Percentiles rank a stretch among this genome's conserved stretches.
Conservation (phyloP, 1,140 invertebrate genomes). For the Orussus abietinus region DNA sequence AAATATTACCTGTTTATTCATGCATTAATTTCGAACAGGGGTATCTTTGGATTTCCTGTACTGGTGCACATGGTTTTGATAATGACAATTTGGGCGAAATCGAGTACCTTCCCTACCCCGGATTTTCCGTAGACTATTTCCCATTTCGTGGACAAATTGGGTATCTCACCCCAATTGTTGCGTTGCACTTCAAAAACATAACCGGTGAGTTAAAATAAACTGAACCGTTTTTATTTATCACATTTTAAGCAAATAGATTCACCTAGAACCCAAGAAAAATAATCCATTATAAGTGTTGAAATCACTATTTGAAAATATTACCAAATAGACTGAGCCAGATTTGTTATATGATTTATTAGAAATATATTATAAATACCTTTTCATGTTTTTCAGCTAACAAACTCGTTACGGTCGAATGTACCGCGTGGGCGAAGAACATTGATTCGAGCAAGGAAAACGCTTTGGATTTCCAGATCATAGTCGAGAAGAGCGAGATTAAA, state of each 20-base stretch:
- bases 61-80: no score
- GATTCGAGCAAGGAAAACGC: slow-evolving; percentile 16
- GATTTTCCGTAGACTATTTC: slow-evolving; percentile 75
- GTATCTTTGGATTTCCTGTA: no score
- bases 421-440: slow-evolving; percentile 35
- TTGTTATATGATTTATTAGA: no score
- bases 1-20: no score
- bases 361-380: no score
- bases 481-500: slow-evolving; percentile 11
- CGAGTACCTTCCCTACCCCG: slow-evolving; percentile 65
- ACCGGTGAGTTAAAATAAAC: slow-evolving; percentile 52
- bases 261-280: slow-evolving; percentile 19
- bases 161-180: slow-evolving; percentile 82
- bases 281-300: no score
- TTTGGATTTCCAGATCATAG: slow-evolving; percentile 38
- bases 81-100: slow-evolving; percentile 69
- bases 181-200: slow-evolving; percentile 69
- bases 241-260: slow-evolving; percentile 21
- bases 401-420: slow-evolving; percentile 35
- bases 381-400: slow-evolving; percentile 26
- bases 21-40: no score
- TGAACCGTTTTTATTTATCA: neutral
- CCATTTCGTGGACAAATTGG: slow-evolving; percentile 70
- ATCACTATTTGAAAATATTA: no score
- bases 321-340: no score